Percentiles rank a stretch among this genome's conserved stretches.
Conservation (phyloP, 2,113 vertebrate species). For the Aepyceros melampus region DNA sequence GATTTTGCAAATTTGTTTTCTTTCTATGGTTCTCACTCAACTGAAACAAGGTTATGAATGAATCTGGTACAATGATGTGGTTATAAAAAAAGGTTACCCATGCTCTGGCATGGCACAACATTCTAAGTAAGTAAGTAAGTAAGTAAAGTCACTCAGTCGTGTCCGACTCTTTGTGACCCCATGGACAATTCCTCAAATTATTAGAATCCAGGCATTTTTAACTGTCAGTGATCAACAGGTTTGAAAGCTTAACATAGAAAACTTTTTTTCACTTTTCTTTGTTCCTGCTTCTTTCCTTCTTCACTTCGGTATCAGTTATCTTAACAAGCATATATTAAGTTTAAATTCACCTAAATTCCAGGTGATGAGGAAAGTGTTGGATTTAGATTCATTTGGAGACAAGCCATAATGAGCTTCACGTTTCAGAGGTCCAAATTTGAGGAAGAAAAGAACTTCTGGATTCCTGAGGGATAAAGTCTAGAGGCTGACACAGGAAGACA, state of each 20-base stretch:
- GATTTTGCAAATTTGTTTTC: neutral
- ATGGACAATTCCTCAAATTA: neutral
- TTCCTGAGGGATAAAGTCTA: neutral
- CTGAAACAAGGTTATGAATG: neutral
- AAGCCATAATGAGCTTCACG: neutral
- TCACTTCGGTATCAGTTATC: neutral
- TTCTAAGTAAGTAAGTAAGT: too few relatives aligned
- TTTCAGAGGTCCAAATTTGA: neutral
- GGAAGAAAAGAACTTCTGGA: neutral
- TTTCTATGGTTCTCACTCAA: neutral
- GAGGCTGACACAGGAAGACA: neutral
- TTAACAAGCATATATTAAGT: neutral
- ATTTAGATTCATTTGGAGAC: neutral
- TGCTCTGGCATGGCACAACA: neutral
- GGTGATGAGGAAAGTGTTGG: neutral
- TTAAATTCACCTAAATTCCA: neutral
- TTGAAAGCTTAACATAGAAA: neutral
- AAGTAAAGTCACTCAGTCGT: too few relatives aligned
- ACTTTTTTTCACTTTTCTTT: neutral
- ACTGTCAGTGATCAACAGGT: neutral
- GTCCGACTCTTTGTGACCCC: too few relatives aligned
- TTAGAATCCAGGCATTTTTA: neutral
- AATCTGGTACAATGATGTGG: neutral
- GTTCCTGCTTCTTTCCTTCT: neutral
- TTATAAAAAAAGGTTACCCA: neutral